A percentile compares a stretch with the other conserved stretches of the same genome.
These are phyloP conservation scores for Drosophila fulvimacula DNA, from an alignment of 2,888 invertebrate genomes.

Conservation along the genomic window DNA sequence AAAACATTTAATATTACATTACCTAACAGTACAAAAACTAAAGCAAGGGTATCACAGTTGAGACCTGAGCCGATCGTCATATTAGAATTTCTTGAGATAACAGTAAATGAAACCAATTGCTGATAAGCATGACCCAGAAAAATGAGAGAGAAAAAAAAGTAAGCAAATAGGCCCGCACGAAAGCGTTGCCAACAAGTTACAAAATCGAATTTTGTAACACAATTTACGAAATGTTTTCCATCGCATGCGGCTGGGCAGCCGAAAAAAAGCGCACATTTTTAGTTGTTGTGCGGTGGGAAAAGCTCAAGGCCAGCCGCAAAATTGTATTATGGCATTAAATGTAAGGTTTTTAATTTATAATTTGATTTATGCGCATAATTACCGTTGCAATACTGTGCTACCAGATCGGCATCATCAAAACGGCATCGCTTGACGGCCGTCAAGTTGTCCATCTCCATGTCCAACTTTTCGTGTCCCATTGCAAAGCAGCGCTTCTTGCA, in stretches of 20 bases:
- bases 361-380: constrained; percentile 53
- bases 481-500: constrained; percentile 80
- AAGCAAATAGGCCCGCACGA: constrained; percentile 4
- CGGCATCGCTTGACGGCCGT: constrained; percentile 80
- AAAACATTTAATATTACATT: not conserved
- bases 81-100: constrained; percentile 28
- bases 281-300: constrained; percentile 44
- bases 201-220: constrained; percentile 58
- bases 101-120: constrained; percentile 11
- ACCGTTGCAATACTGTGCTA: constrained; percentile 82
- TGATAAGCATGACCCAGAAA: constrained; percentile 57
- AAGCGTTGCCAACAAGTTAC: constrained; percentile 35
- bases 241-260: constrained; percentile 39
- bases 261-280: constrained; percentile 44
- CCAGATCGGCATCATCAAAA: constrained; percentile 76
- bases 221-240: constrained; percentile 64
- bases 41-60: constrained; percentile 19
- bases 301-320: constrained; percentile 55
- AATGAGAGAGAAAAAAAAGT: constrained; percentile 1
- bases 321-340: constrained; percentile 37
- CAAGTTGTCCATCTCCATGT: constrained; percentile 47
- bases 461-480: constrained; percentile 50
- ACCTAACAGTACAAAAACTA: not conserved
- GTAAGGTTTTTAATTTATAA: constrained; percentile 21
- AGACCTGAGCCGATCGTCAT: constrained; percentile 11